These are phyloP conservation scores for Carterocephalus palaemon DNA, from an alignment of 2,888 invertebrate genomes.

Conservation along the genomic window DNA sequence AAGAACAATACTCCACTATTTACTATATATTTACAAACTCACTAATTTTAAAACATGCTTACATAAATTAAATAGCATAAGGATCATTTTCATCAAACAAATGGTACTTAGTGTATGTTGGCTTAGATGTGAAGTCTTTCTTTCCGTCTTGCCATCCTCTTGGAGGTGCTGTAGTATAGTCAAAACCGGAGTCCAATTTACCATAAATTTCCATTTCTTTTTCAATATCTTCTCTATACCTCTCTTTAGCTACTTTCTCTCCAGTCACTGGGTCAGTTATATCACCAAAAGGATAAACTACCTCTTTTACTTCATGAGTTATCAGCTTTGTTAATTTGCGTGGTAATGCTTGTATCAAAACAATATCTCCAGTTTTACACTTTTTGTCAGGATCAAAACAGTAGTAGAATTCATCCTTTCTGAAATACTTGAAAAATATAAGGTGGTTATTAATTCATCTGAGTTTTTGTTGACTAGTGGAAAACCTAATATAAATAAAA, in stretches of 20 bases:
- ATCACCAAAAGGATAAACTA: slow-evolving; percentile 90
- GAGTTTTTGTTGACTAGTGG: no score
- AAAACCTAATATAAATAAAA: no score
- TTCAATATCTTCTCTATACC: slow-evolving; percentile 87
- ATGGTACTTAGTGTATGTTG: slow-evolving; percentile 88
- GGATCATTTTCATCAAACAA: slow-evolving; percentile 86
- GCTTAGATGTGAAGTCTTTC: slow-evolving; percentile 88
- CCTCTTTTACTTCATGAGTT: slow-evolving; percentile 87
- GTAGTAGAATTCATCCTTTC: slow-evolving; percentile 83
- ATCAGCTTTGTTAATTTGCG: slow-evolving; percentile 86
- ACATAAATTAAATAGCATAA: slow-evolving; percentile 81
- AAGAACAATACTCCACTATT: slow-evolving; percentile 18
- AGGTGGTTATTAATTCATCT: slow-evolving; percentile 1
- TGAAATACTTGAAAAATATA: slow-evolving; percentile 84
- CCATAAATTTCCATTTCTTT: slow-evolving; percentile 84
- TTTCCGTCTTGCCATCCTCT: slow-evolving; percentile 90
- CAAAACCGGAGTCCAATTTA: slow-evolving; percentile 81
- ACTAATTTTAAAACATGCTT: slow-evolving; percentile 17
- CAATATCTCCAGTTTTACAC: slow-evolving; percentile 91
- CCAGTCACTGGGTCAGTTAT: slow-evolving; percentile 91
- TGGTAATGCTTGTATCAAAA: slow-evolving; percentile 86
- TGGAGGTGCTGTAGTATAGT: slow-evolving; percentile 86
- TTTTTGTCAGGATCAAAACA: slow-evolving; percentile 87
- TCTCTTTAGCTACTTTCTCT: slow-evolving; percentile 85
- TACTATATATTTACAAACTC: slow-evolving; percentile 5